Base-by-base conservation (phyloP, 2,888 invertebrate genomes). In the Acanthosoma haemorrhoidale region DNA sequence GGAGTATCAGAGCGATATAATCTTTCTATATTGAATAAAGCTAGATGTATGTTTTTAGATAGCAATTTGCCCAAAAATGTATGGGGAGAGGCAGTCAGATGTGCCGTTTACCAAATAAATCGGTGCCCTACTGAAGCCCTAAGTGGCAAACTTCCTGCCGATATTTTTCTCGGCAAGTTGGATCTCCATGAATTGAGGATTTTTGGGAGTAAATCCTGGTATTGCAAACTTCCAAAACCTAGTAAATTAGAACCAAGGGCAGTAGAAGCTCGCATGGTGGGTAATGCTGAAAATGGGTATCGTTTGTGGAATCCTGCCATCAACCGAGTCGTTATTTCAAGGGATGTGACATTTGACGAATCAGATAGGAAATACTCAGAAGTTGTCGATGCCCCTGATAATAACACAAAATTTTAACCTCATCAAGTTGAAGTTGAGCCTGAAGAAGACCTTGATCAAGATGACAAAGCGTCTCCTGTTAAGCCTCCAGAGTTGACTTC, bases 261-360 rank as follows among this genome's bases (percentile, higher is more conserved):
- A 16, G 8, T 2, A 31, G 68, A 68, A 25, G 58, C 29, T 4
- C 18, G 68, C 3, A 70, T 71, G 71, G 71, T 73, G 13, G 71
- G 73, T n/a, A 71, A 71, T 34, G n/a, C 39, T 11, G 70, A 68
- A 25, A 38, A 41, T 18, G 73, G 73, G 16, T 71, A 71, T 32
- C 11, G 71, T 16, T 39, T 71, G 41, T 71, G 67, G 59, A 32
- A 69, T 39, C 71, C 71, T 29, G 57, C 18, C 4, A 71, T 15
- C 9, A 69, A 71, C 15, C 15, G 67, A 61, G 57, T 73, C 16
- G 6, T 64, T 11, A 58, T 63, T 15, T 71, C 64, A 11, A 41
- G 66, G 11, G 71, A 72, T 25, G 75, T 76, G 25, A 71, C n/a
- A 70, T 75, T 76, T 58, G 70, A 75, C 64, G 76, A 75, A 70